Evolutionary conservation across 2,888 invertebrate species (phyloP), one percentile per base, ranked within the genome.

Genomic region (Dryadula phaetusa): DNA sequence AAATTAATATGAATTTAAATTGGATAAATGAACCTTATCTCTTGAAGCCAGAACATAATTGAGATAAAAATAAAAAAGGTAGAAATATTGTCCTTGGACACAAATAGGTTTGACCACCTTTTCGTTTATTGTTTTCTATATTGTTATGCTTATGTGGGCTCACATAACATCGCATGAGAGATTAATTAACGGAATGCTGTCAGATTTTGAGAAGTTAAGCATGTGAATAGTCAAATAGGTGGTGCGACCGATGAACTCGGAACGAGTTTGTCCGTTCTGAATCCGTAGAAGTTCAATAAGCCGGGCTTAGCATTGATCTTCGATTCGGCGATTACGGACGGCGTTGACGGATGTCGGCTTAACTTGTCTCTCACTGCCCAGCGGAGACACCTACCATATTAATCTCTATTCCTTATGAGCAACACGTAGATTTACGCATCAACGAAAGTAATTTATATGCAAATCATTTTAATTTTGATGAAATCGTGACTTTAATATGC

Each of bases 291-390:
- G 88, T 88, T 87, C 85, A 88, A 88, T 92, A 92, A 92, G 88
- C 90, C 76, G 83, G 81, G 87, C 90, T 92, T 90, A 92, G 80
- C 88, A 87, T 87, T 83, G 90, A 90, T 91, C 89, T 92, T 88
- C 86, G 88, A 92, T 91, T 85, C 83, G 82, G 82, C 82, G 91
- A 90, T 91, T 91, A 90, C 84, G 84, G 79, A 78, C 83, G 85
- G 87, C 91, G 92, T 87, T 92, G 92, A 92, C 92, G 92, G 92
- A 92, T 89, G 92, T 89, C 92, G 82, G 90, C 90, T 92, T 91
- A 91, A 84, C 83, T 86, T 89, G 91, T 90, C 90, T 86, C 89
- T 90, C 91, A 88, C 86, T 82, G 81, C 79, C 79, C 82, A 77
- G 78, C 81, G 80, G 81, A 82, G 85, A 86, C 88, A 89, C 88